phyloP scores from a whole-genome alignment of 2,888 invertebrate genomes.

The Andrena minutula region DNA sequence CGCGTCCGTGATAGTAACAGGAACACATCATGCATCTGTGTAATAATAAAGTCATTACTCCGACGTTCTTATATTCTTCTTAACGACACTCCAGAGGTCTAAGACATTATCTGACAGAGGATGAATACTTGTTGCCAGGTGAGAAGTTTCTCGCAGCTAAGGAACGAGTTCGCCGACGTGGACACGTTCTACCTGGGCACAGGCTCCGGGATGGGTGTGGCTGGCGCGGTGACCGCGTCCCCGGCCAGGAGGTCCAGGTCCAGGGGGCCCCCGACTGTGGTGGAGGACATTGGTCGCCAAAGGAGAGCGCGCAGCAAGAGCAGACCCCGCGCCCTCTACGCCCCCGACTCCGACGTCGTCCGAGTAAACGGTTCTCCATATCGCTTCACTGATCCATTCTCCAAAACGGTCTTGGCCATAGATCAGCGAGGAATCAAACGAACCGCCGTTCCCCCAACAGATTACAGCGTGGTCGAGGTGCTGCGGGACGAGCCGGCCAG shows the following conservation, averaged over 20 bases:
- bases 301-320: slow-evolving; percentile 93
- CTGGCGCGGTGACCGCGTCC: slow-evolving; percentile 86
- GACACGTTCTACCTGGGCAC: slow-evolving; percentile 95
- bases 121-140: slow-evolving; percentile 86
- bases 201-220: slow-evolving; percentile 85
- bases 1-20: neutral
- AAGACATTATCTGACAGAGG: neutral
- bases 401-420: neutral
- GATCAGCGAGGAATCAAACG: neutral
- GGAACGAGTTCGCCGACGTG: slow-evolving; percentile 96
- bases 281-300: slow-evolving; percentile 86
- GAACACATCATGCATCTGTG: neutral
- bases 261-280: slow-evolving; percentile 86
- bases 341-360: slow-evolving; percentile 93
- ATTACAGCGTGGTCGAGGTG: slow-evolving; percentile 93
- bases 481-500: slow-evolving; percentile 94
- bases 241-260: slow-evolving; percentile 89
- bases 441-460: slow-evolving; percentile 82
- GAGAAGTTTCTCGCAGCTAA: slow-evolving; percentile 96
- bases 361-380: slow-evolving; percentile 88
- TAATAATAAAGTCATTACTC: too few species aligned
- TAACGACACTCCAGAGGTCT: too few species aligned
- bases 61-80: too few species aligned
- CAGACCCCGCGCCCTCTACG: slow-evolving; percentile 93
- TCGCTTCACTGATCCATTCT: neutral